Base-by-base conservation (phyloP, 30 jellyfish, hydroid and myxozoan genomes). In the Aurelia coerulea region DNA sequence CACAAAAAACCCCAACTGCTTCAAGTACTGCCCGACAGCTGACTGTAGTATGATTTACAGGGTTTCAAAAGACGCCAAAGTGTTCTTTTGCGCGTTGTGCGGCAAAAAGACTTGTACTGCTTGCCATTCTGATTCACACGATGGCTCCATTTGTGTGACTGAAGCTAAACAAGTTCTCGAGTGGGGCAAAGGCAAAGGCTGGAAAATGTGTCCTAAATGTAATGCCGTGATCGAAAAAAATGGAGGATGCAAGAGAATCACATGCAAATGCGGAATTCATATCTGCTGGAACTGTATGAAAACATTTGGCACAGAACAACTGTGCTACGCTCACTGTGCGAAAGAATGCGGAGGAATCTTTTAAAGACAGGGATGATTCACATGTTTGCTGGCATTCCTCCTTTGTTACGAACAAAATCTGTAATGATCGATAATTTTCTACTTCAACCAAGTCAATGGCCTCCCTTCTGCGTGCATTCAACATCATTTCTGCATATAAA, bases 211-310 rank as follows among this genome's bases (percentile, higher is more conserved):
- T 68, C 95, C 95, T 31, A 67, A 77, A 63, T 86, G 95, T 46
- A 35, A 68, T 16, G 41, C 78, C 17, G 62, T 82, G 69, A 86
- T 86, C 35, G 95, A 86, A 56, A 67, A 82, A 52, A 74, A 46
- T 69, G 90, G 70, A 31, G 95, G 95, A 2, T 86, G 95, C 60
- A 74, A 64, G 79, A 90, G 78, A 29, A 68, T 86, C 42, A 60
- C 90, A 34, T 86, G 85, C 56, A 78, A 31, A 19, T 86, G 95
- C 74, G 81, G 85, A 16, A 42, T 66, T 19, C 95, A 86, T 42
- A 73, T 86, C 11, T 86, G 95, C 65, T 86, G 95, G 95, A 79
- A 73, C 10, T 86, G 95, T 67, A 42, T 74, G 84, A 33, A 42
- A 37, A 77, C 74, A 2, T 86, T 86, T 65, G 56, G 2, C 0